A percentile compares a stretch with the other conserved stretches of the same genome.
These are phyloP conservation scores for Heliconius charithonia DNA, from an alignment of 2,888 invertebrate genomes.

Conservation along the genomic window DNA sequence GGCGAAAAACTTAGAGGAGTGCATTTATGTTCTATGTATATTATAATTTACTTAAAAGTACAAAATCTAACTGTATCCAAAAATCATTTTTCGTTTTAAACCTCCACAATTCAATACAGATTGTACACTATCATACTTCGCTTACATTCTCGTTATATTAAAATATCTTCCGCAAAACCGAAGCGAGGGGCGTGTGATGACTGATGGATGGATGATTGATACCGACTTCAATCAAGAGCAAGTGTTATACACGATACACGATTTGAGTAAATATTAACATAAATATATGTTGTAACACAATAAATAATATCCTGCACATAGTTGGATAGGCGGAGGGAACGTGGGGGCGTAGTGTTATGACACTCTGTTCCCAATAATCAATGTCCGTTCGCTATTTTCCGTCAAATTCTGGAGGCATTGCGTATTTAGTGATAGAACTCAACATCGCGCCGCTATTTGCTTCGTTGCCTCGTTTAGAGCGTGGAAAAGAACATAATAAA, in stretches of 20 bases:
- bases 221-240: conserved; percentile 16
- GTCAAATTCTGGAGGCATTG: not conserved
- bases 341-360: not conserved
- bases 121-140: conserved; percentile 21
- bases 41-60: not conserved
- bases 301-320: not conserved
- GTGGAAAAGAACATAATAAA: no score
- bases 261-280: not conserved
- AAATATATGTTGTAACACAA: not conserved
- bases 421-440: not conserved
- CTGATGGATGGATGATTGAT: conserved; percentile 27
- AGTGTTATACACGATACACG: not conserved
- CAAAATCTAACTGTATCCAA: not conserved
- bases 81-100: not conserved
- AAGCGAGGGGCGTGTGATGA: not conserved
- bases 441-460: not conserved
- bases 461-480: not conserved
- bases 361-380: not conserved
- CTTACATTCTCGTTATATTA: conserved; percentile 22
- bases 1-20: not conserved
- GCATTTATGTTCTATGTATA: no score
- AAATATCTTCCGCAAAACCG: conserved; percentile 16
- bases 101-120: not conserved
- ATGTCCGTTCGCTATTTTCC: no score
- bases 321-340: not conserved